phyloP scores from a whole-genome alignment of 2,113 vertebrate genomes.

The Potamarius usumacintae region DNA sequence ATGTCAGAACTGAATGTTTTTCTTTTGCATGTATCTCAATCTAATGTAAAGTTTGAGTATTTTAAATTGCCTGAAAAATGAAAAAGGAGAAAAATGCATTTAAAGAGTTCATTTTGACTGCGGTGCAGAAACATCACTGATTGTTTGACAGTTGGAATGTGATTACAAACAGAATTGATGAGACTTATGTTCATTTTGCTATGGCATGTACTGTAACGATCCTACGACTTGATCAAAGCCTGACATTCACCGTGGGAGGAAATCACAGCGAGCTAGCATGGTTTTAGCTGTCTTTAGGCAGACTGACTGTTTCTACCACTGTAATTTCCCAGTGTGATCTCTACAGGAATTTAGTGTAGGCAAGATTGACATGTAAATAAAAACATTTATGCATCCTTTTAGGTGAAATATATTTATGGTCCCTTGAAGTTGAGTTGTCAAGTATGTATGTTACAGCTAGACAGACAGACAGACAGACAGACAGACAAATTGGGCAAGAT shows the following conservation, averaged over 20 bases:
- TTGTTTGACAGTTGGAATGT: not conserved
- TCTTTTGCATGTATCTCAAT: not conserved
- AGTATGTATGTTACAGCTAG: not conserved
- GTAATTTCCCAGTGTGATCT: not conserved
- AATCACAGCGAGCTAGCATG: not conserved
- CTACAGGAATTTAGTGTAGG: not conserved
- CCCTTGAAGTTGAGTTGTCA: not conserved
- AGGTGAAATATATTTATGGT: not conserved
- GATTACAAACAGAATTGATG: not conserved
- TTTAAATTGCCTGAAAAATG: not conserved
- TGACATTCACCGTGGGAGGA: not conserved
- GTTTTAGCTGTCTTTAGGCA: slow-evolving; percentile 5
- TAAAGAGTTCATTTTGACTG: not conserved
- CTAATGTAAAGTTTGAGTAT: not conserved
- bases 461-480: not conserved
- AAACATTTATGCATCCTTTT: not conserved
- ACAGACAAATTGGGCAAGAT: not conserved
- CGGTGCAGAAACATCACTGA: not conserved
- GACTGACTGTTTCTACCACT: not conserved
- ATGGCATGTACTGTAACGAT: not conserved
- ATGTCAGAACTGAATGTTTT: not conserved
- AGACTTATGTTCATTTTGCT: not conserved
- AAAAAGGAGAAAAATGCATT: not conserved
- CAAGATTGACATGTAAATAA: not conserved
- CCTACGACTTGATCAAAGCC: not conserved